Base-by-base conservation (phyloP, 2,797 vertebrate genomes). In the Poeciliopsis paucimaculata region DNA sequence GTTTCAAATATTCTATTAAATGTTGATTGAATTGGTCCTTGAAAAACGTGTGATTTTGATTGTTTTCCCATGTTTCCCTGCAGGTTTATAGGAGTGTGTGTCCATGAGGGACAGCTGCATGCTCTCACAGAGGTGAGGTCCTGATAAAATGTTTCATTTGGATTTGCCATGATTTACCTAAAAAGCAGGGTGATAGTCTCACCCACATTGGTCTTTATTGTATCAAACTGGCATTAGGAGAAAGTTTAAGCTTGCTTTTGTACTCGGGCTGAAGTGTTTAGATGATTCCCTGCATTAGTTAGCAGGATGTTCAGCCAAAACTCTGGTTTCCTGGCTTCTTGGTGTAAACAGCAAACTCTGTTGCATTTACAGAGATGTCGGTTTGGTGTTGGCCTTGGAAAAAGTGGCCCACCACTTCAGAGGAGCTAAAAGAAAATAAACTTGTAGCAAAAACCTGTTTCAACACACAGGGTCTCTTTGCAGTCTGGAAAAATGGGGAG, bases 51-150 rank as follows among this genome's bases (percentile, higher is more conserved):
- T 60, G 11, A 46, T 15, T 36, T 23, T 72, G 11, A 18, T 8
- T 15, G 49, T 20, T 36, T 16, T 23, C 55, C 31, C 34, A 82
- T 66, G 26, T 86, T 9, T 76, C 34, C 60, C 49, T 86, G 2
- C 93, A 99, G 98, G 96, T 98, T 99, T 90, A 97, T 99, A 86
- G 98, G 98, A 0, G 98, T 99, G 86, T 99, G 98, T 79, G 98
- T 99, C 53, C 98, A 99, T 43, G 97, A 99, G 92, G 98, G 98
- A 34, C 98, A 99, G 91, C 97, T 99, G 77, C 98, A 99, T 9
- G 98, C 98, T 0, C 95, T 99, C 82, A 99, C 98, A 0, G 98
- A 99, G 98, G 98, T 99, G 95, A 96, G 86, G 70, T 1, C 0
- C 36, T 72, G 49, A 55, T 26, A 0, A 31, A 13, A 6, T 15